Base-by-base conservation (phyloP, 2,113 vertebrate species). In the Cheilinus undulatus region DNA sequence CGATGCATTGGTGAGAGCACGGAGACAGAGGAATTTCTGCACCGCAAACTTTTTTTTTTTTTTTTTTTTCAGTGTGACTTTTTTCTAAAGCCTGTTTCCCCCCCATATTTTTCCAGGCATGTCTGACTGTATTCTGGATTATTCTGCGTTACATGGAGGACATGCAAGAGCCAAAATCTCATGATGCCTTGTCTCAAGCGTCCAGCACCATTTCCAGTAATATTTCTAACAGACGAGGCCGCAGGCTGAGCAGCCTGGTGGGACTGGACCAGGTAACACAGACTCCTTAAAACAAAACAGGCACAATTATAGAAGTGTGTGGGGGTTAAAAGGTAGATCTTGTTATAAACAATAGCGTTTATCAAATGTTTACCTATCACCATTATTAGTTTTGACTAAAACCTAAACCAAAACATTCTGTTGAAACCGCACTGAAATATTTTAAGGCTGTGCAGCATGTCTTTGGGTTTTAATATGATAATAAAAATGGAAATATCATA, bases 121-220 rank as follows among this genome's bases (percentile, higher is more conserved):
- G 96, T 63, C 83, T 96, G 34, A 93, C 93, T 0, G 85, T 97
- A 5, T 99, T 95, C 93, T 94, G 89, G 84, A 91, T 96, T 70
- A 96, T 99, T 72, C 78, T 98, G 83, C 93, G 97, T 50, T 99
- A 96, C 90, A 99, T 99, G 98, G 97, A 93, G 1, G 98, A 99
- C 81, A 75, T 97, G 11, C 95, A 94, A 0, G 97, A 99, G 66
- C 96, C 94, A 15, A 85, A 60, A 60, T 62, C 91, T 19, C 68
- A 78, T 5, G 82, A 88, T 27, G 30, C 76, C 0, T 0, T 54
- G 11, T 87, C 84, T 46, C n/a, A 78, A 24, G 11, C n/a, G 0
- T 75, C 86, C 0, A 79, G 72, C 70, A 62, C 45, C 50, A 53
- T 73, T 10, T 42, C 63, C 8, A 63, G 36, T 23, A 57, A 73